Evolutionary conservation across 2,888 invertebrate species (phyloP).

Genomic region (Cyrtodaria siliqua): DNA sequence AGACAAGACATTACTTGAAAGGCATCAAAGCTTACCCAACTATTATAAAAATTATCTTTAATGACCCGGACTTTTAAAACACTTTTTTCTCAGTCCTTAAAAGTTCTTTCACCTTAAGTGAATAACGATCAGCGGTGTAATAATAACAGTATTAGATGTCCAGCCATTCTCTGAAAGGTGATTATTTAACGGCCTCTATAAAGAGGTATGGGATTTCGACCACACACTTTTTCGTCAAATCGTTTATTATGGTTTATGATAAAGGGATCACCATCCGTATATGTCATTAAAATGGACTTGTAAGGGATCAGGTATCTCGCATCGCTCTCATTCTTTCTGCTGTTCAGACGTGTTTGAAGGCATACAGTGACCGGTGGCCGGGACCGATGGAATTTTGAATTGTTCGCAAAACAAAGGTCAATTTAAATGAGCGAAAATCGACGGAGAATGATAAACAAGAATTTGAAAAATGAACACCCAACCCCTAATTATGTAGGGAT

Average conservation of each 20-base stretch:
- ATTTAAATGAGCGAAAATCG: too few relatives aligned
- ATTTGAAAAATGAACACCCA: conserved; percentile 39
- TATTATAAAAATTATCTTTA: too few relatives aligned
- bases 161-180: conserved; percentile 35
- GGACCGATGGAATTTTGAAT: conserved; percentile 28
- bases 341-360: conserved; percentile 42
- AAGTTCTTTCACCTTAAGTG: background rate
- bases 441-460: conserved; percentile 18
- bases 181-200: conserved; percentile 44
- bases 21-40: too few relatives aligned
- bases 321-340: conserved; percentile 25
- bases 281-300: conserved; percentile 44
- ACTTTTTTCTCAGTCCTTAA: background rate
- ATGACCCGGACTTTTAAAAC: too few relatives aligned
- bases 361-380: conserved; percentile 33
- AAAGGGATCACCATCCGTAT: conserved; percentile 29
- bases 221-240: conserved; percentile 14
- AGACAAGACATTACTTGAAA: too few relatives aligned
- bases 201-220: conserved; percentile 18
- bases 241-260: conserved; percentile 19
- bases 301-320: conserved; percentile 36
- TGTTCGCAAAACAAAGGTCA: conserved; percentile 27
- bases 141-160: conserved; percentile 50
- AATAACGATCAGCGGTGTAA: conserved; percentile 3
- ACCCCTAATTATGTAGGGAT: too few relatives aligned